Conservation (phyloP, 2,888 invertebrate species). For the Dolichomitus sp. region DNA sequence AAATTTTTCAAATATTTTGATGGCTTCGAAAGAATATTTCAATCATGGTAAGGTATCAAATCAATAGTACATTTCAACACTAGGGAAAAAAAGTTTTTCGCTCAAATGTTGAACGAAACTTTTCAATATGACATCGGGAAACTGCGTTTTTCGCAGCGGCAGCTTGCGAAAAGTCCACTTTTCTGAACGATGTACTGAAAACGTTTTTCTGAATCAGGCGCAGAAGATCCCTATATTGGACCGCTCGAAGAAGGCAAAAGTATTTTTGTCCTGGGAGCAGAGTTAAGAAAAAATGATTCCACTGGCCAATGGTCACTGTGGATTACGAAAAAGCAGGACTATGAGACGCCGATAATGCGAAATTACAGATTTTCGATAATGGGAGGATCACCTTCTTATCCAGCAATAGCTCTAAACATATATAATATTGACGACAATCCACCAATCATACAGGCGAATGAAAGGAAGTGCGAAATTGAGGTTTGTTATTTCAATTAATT, state of each 20-base stretch:
- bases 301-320: constrained; percentile 73
- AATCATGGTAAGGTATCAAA: too few relatives aligned
- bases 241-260: constrained; percentile 64
- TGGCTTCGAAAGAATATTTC: too few relatives aligned
- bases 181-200: too few relatives aligned
- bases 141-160: too few relatives aligned
- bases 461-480: constrained; percentile 85
- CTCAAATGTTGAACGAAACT: not conserved
- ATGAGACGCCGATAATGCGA: constrained; percentile 86
- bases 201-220: constrained; percentile 46
- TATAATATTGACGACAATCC: constrained; percentile 88
- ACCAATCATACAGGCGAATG: constrained; percentile 86
- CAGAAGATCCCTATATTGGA: constrained; percentile 53
- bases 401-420: constrained; percentile 84
- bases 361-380: constrained; percentile 85
- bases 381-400: constrained; percentile 71
- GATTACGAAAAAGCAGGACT: constrained; percentile 87
- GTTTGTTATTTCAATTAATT: constrained; percentile 76
- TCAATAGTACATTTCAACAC: too few relatives aligned
- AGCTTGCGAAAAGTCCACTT: not conserved
- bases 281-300: constrained; percentile 38
- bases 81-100: not conserved
- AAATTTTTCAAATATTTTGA: constrained; percentile 25
- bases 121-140: not conserved
- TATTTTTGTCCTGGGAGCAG: constrained; percentile 70